These are phyloP conservation scores for Phenacoccus solenopsis DNA, from an alignment of 1,140 invertebrate species.

Conservation along the genomic window DNA sequence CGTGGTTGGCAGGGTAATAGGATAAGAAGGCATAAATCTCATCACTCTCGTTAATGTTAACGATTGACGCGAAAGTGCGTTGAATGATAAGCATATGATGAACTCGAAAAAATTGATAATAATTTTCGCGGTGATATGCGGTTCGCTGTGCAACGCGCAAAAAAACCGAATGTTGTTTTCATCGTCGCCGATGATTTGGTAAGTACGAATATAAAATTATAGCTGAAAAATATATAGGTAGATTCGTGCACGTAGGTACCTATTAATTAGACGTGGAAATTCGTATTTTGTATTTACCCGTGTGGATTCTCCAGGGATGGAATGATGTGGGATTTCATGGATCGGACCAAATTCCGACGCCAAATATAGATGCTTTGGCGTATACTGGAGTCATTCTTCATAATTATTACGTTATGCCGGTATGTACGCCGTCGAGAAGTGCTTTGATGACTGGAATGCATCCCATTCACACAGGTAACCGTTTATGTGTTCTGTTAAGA, in stretches of 20 bases:
- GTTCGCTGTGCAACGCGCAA: neutral
- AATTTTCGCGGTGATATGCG: neutral
- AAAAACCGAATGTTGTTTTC: constrained; percentile 45
- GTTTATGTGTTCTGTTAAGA: neutral
- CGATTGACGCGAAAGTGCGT: neutral
- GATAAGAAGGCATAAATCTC: too few species aligned
- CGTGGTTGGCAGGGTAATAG: too few species aligned
- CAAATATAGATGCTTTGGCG: constrained; percentile 77
- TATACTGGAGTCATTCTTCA: constrained; percentile 62
- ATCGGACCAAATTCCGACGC: constrained; percentile 76
- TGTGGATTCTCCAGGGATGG: constrained; percentile 50
- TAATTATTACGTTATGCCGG: constrained; percentile 69
- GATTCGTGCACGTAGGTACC: neutral
- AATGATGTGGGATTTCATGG: constrained; percentile 92
- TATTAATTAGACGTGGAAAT: too few species aligned
- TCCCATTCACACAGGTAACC: constrained; percentile 69
- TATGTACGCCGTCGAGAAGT: constrained; percentile 59
- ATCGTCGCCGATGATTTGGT: constrained; percentile 58
- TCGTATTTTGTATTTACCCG: too few species aligned
- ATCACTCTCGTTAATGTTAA: too few species aligned
- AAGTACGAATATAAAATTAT: constrained; percentile 30
- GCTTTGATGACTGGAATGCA: constrained; percentile 49
- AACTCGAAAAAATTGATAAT: neutral
- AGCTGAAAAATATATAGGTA: constrained; percentile 7
- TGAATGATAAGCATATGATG: neutral